Percentiles rank a stretch among this genome's conserved stretches.
phyloP scores from a whole-genome alignment of 2,888 invertebrate genomes.

The Autographa pulchrina region DNA sequence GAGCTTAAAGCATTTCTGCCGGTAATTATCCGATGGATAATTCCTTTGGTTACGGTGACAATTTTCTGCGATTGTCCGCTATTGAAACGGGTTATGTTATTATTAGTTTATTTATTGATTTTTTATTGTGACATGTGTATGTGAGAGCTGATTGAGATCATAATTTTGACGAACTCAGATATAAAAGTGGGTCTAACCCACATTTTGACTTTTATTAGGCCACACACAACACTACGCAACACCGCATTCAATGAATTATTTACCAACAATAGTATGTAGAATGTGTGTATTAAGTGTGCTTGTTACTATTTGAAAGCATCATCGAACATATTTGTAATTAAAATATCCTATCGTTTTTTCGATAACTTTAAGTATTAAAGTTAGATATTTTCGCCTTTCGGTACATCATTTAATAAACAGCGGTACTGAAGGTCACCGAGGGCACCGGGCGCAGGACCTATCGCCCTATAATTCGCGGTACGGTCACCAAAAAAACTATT shows the following conservation, averaged over 20 bases:
- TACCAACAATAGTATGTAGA: no score
- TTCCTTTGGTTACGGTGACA: conserved; percentile 75
- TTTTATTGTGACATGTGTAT: conserved; percentile 53
- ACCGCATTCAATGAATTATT: no score
- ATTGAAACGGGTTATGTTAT: conserved; percentile 59
- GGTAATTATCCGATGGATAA: conserved; percentile 78
- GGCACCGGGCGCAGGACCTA: conserved; percentile 12
- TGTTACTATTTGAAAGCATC: no score
- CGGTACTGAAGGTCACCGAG: neutral
- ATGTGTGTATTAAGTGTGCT: no score
- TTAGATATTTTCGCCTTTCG: no score
- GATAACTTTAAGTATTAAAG: neutral
- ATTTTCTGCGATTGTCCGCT: conserved; percentile 73
- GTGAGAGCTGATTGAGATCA: conserved; percentile 45
- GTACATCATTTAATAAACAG: neutral
- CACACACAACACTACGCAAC: no score
- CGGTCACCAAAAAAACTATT: conserved; percentile 55
- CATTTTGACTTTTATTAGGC: no score
- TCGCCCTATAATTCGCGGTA: conserved; percentile 27
- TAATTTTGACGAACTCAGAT: conserved; percentile 42
- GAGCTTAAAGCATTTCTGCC: conserved; percentile 72
- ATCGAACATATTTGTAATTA: conserved; percentile 9
- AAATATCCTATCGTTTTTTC: neutral
- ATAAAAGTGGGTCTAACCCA: no score
- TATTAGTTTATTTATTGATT: conserved; percentile 56